Evolutionary conservation across 1,140 invertebrate species (phyloP), one percentile per base, ranked within the genome.

Genomic region (Limonius californicus): DNA sequence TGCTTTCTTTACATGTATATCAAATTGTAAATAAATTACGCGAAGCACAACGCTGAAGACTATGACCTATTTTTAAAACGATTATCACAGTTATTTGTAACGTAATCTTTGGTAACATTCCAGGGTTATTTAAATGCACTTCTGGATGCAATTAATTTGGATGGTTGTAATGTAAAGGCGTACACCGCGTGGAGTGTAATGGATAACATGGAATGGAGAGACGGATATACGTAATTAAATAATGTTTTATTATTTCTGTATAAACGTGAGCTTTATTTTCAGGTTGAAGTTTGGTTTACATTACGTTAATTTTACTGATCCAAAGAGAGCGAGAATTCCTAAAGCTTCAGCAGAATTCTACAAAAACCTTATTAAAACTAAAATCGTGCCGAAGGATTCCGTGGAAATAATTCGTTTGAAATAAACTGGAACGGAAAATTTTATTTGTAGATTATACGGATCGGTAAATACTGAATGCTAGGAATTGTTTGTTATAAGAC

Each of bases 31-130:
- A 87, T 47, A n/a, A n/a, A 81, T 92, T 0, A 72, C 76, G 7
- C 85, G 80, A 0, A 92, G 91, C 67, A 83, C 85, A 0, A 77
- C 82, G 43, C 92, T 90, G 90, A 87, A 84, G 59, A 71, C 92
- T 0, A 77, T 92, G 64, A 90, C 92, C 65, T 92, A 90, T 74
- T 91, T 90, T 72, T 89, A 92, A 76, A 92, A 90, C 89, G 70
- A 73, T 0, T 70, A 65, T 11, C 86, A n/a, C n/a, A n/a, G n/a
- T n/a, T n/a, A n/a, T n/a, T n/a, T n/a, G n/a, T n/a, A n/a, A n/a
- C n/a, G n/a, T n/a, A n/a, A n/a, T n/a, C n/a, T n/a, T n/a, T n/a
- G n/a, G 23, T 12, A 39, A 39, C 2, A 16, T 61, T 61, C 6
- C 23, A 61, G 60, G n/a, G 20, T 14, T 61, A 61, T 47, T 42